A percentile compares a stretch with the other conserved stretches of the same genome.
phyloP scores from a whole-genome alignment of 2,113 vertebrate species.

The Heteronetta atricapilla region DNA sequence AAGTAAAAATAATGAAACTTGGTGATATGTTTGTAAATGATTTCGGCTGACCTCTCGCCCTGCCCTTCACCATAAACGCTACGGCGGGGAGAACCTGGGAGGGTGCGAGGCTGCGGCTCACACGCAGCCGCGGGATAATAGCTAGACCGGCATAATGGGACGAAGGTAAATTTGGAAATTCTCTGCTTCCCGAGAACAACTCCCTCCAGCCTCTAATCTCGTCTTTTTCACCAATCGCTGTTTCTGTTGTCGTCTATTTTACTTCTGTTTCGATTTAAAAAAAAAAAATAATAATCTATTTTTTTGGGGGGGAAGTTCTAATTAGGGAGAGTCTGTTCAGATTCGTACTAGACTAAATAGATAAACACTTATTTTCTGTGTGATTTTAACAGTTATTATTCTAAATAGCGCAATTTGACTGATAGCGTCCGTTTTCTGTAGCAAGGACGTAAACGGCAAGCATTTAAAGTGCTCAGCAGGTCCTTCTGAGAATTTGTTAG shows the following conservation, averaged over 20 bases:
- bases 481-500: constrained; percentile 30
- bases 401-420: background rate
- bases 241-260: constrained; percentile 27
- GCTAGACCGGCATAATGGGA: constrained; percentile 51
- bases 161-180: constrained; percentile 70
- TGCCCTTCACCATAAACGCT: constrained; percentile 84
- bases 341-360: constrained; percentile 1
- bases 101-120: constrained; percentile 62
- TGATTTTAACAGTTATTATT: background rate
- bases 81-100: constrained; percentile 70
- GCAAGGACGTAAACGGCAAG: background rate
- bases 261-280: constrained; percentile 14
- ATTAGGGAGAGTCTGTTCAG: background rate
- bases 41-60: constrained; percentile 90
- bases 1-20: constrained; percentile 92
- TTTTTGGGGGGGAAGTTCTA: background rate
- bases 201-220: constrained; percentile 44
- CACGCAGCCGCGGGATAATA: constrained; percentile 57
- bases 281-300: too few species aligned
- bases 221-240: background rate
- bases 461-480: constrained; percentile 35
- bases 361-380: background rate
- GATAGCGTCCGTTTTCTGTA: background rate
- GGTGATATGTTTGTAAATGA: constrained; percentile 95
- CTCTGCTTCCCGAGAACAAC: constrained; percentile 23